Percentiles rank a stretch among this genome's conserved stretches.
phyloP scores from a whole-genome alignment of 2,888 invertebrate species.

The Hofmannophila pseudospretella region DNA sequence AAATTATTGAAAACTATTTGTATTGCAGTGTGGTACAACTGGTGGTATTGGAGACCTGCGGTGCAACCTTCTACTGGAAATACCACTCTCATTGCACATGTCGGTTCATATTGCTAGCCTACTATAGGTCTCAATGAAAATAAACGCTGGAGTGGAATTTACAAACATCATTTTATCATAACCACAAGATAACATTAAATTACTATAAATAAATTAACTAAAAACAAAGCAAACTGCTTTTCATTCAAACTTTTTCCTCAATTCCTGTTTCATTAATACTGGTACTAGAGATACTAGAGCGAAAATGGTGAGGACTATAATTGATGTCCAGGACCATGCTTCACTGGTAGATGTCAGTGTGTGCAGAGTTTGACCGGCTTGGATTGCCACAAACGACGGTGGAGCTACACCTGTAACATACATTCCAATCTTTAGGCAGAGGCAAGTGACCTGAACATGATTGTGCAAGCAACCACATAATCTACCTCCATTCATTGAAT shows the following conservation, averaged over 20 bases:
- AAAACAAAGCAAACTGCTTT: slow-evolving; percentile 42
- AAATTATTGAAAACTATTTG: no score
- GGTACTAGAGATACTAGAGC: slow-evolving; percentile 92
- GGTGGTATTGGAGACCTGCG: slow-evolving; percentile 89
- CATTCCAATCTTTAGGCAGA: no score
- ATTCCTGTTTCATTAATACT: slow-evolving; percentile 88
- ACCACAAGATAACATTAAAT: slow-evolving; percentile 23
- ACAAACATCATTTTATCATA: slow-evolving; percentile 40
- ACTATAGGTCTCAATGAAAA: slow-evolving; percentile 10
- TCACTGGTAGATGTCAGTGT: slow-evolving; percentile 92
- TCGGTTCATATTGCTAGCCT: slow-evolving; percentile 84
- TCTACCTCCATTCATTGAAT: no score
- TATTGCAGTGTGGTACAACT: slow-evolving; percentile 87
- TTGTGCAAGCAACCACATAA: no score
- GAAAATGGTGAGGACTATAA: slow-evolving; percentile 86
- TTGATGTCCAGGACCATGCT: slow-evolving; percentile 92
- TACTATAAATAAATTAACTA: slow-evolving; percentile 40
- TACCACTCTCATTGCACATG: slow-evolving; percentile 80
- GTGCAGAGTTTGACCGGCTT: slow-evolving; percentile 97
- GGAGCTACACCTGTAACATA: slow-evolving; percentile 90
- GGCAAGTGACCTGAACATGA: no score
- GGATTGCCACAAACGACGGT: slow-evolving; percentile 97
- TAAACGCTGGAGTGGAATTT: slow-evolving; percentile 49
- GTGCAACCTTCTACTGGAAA: slow-evolving; percentile 79
- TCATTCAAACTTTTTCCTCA: slow-evolving; percentile 87